Evolutionary conservation across 2,888 invertebrate species (phyloP).

Genomic region (Megamerina dolium): DNA sequence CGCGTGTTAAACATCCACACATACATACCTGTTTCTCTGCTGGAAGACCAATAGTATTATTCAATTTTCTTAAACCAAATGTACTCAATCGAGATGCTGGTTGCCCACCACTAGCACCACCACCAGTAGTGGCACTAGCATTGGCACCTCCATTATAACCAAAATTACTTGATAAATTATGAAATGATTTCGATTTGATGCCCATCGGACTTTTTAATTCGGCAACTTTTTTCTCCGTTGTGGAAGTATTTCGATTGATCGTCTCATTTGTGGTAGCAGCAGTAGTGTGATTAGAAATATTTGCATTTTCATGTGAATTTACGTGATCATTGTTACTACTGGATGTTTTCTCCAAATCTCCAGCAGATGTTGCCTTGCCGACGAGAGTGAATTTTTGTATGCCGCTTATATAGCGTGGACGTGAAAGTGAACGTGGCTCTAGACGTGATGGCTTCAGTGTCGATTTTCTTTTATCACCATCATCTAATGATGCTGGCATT

Average conservation of each 20-base stretch:
- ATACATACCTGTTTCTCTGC: too few relatives aligned
- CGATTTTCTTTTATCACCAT: too few relatives aligned
- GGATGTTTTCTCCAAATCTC: constrained; percentile 30
- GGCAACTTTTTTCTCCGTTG: neutral
- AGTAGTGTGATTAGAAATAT: constrained; percentile 4
- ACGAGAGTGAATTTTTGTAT: constrained; percentile 38
- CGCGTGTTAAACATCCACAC: too few relatives aligned
- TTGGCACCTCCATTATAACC: too few relatives aligned
- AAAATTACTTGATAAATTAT: constrained; percentile 35
- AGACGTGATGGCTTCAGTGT: neutral
- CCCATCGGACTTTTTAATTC: constrained; percentile 48
- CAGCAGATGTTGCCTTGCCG: constrained; percentile 43
- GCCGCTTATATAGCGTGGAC: constrained; percentile 44
- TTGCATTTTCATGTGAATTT: constrained; percentile 9
- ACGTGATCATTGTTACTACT: constrained; percentile 1
- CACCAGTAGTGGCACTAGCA: too few relatives aligned
- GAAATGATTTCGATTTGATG: constrained; percentile 48
- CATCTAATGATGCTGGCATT: constrained; percentile 10
- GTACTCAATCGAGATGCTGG: constrained; percentile 5
- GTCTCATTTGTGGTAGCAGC: too few relatives aligned
- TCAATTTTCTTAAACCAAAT: constrained; percentile 19
- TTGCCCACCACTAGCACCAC: constrained; percentile 5
- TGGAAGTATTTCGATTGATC: constrained; percentile 4
- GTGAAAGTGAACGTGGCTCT: constrained; percentile 40
- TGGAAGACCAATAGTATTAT: too few relatives aligned